These are phyloP conservation scores for Dendrocincla tyrannina DNA, from an alignment of 2,797 vertebrate genomes.

Conservation along the genomic window DNA sequence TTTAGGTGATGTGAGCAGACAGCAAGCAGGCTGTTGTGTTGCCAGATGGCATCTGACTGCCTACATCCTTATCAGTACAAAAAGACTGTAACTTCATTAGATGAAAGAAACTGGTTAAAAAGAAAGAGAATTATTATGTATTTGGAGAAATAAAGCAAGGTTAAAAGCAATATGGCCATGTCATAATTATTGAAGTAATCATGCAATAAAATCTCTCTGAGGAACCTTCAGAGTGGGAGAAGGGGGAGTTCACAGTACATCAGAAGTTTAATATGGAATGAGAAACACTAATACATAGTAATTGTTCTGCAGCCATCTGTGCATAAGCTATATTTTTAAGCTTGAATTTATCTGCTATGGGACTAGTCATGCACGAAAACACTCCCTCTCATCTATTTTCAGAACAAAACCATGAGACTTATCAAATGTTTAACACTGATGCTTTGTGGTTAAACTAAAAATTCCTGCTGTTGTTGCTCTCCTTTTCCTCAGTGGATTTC, in stretches of 20 bases:
- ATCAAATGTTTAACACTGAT: slow-evolving; percentile 31
- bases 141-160: not conserved
- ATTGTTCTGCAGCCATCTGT: slow-evolving; percentile 47
- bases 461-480: not conserved
- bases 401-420: slow-evolving; percentile 43
- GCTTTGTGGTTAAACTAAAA: slow-evolving; percentile 14
- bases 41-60: not conserved
- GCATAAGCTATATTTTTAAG: slow-evolving; percentile 31
- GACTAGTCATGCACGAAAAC: slow-evolving; percentile 31
- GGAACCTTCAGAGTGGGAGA: not conserved
- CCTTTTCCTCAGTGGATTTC: slow-evolving; percentile 1
- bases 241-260: not conserved
- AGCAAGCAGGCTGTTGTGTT: not conserved
- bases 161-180: not conserved
- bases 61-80: not conserved
- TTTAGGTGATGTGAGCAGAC: not conserved
- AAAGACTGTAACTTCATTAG: not conserved
- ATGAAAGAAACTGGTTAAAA: not conserved
- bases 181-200: not conserved
- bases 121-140: not conserved
- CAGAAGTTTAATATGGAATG: not conserved
- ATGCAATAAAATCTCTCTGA: not conserved
- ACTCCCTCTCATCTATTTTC: slow-evolving; percentile 50
- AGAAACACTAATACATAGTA: slow-evolving; percentile 25
- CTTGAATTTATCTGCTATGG: slow-evolving; percentile 34